Evolutionary conservation across 2,797 vertebrate genomes (phyloP).

Genomic region (Capromys pilorides): DNA sequence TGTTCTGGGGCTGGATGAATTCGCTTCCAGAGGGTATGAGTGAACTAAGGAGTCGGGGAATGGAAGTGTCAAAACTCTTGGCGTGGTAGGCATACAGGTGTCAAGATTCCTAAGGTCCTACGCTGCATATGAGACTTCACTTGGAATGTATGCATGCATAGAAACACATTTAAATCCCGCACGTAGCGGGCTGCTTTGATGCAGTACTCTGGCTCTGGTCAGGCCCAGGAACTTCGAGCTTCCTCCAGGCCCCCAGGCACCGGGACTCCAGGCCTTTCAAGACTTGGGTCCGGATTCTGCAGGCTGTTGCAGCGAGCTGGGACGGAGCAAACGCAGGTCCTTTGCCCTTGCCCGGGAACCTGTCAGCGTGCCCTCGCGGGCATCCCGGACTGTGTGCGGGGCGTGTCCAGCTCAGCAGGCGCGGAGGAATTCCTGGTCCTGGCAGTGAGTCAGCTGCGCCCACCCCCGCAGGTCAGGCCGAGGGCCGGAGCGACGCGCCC

Average conservation of each 20-base stretch:
- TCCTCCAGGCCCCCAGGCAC: neutral
- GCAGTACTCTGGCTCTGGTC: neutral
- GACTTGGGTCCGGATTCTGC: neutral
- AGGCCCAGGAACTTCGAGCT: neutral
- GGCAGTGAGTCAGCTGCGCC: constrained; percentile 49
- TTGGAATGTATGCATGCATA: neutral
- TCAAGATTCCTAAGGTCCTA: neutral
- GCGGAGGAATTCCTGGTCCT: constrained; percentile 7
- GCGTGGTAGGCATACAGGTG: neutral
- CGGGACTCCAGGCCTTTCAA: neutral
- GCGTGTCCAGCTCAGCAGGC: neutral
- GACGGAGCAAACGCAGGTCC: neutral
- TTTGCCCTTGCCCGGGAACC: neutral
- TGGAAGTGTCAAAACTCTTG: neutral
- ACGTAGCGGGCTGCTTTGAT: neutral
- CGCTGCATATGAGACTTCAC: neutral
- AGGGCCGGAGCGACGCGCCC: neutral
- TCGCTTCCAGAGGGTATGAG: neutral
- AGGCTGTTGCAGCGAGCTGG: neutral
- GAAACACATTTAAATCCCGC: neutral
- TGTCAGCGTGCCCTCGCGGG: neutral
- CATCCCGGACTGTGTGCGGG: neutral
- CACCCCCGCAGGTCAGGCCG: constrained; percentile 57
- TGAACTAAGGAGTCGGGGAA: neutral
- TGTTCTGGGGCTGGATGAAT: neutral